These are phyloP conservation scores for Odontamblyopus rebecca DNA, from an alignment of 2,797 vertebrate species.

Conservation along the genomic window DNA sequence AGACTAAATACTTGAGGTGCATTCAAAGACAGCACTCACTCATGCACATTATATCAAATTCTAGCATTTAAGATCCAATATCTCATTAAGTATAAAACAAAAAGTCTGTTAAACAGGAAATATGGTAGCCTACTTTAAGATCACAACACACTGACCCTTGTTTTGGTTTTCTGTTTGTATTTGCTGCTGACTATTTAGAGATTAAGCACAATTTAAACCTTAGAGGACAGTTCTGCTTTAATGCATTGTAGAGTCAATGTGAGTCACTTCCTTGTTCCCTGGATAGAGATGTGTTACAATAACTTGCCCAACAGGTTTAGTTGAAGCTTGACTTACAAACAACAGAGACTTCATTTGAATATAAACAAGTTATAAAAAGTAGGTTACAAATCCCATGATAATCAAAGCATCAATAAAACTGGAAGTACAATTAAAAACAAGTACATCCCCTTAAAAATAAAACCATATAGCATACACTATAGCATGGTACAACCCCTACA, in stretches of 20 bases:
- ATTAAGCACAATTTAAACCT: background rate
- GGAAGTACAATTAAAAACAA: background rate
- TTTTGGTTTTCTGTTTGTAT: background rate
- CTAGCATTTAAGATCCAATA: too few species aligned
- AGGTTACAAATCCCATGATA: slow-evolving; percentile 36
- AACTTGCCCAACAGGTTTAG: slow-evolving; percentile 59
- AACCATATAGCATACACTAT: background rate
- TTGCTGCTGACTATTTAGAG: background rate
- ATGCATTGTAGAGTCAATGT: background rate
- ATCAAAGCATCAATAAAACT: slow-evolving; percentile 1
- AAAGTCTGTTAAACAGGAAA: too few species aligned
- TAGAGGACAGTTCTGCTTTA: background rate
- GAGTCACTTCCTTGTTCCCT: slow-evolving; percentile 25
- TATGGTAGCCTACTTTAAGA: too few species aligned
- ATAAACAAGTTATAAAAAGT: slow-evolving; percentile 12
- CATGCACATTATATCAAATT: too few species aligned
- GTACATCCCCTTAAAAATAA: background rate
- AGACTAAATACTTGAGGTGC: background rate
- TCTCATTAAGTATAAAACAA: too few species aligned
- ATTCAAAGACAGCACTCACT: too few species aligned
- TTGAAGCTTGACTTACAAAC: slow-evolving; percentile 16
- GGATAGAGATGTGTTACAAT: slow-evolving; percentile 6
- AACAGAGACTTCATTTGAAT: slow-evolving; percentile 7
- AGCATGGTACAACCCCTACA: background rate
- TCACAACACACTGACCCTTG: too few species aligned